Conservation (phyloP, 2,888 invertebrate species). For the Caenorhabditis imperialis region DNA sequence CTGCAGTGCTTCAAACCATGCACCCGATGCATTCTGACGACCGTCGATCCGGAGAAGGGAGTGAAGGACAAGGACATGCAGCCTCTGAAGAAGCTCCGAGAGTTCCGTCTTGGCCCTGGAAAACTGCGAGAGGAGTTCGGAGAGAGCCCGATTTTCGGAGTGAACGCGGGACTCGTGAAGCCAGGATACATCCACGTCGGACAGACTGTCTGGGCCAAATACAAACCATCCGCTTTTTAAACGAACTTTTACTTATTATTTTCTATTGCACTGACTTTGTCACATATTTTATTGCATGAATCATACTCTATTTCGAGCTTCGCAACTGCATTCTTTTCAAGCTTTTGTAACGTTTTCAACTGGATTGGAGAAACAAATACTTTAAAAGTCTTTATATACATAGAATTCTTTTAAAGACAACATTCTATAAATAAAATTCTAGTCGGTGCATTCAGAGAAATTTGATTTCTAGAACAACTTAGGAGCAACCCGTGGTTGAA, state of each 20-base stretch:
- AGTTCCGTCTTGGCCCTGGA: constrained; percentile 67
- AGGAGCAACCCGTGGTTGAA: not conserved
- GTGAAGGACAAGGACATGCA: constrained; percentile 60
- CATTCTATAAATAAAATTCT: too few relatives aligned
- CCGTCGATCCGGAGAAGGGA: constrained; percentile 61
- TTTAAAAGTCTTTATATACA: constrained; percentile 28
- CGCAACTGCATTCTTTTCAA: too few relatives aligned
- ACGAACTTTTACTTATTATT: too few relatives aligned
- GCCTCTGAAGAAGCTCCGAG: constrained; percentile 63
- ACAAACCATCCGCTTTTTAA: constrained; percentile 58
- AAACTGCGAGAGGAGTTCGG: constrained; percentile 58
- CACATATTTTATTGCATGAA: not conserved
- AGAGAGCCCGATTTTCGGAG: constrained; percentile 66
- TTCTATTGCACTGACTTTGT: too few relatives aligned
- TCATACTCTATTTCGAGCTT: constrained; percentile 19
- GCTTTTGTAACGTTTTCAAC: too few relatives aligned
- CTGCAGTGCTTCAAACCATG: constrained; percentile 75
- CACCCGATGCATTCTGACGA: constrained; percentile 66
- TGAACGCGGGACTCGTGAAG: constrained; percentile 61
- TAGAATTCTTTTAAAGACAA: too few relatives aligned
- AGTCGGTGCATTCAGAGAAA: not conserved
- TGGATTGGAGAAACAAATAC: too few relatives aligned
- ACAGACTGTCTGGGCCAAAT: constrained; percentile 65
- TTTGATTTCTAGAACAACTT: not conserved
- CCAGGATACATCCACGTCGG: constrained; percentile 64